A percentile compares a stretch with the other conserved stretches of the same genome.
Evolutionary conservation across 2,113 vertebrate species (phyloP).

Genomic region (Galbula dea): DNA sequence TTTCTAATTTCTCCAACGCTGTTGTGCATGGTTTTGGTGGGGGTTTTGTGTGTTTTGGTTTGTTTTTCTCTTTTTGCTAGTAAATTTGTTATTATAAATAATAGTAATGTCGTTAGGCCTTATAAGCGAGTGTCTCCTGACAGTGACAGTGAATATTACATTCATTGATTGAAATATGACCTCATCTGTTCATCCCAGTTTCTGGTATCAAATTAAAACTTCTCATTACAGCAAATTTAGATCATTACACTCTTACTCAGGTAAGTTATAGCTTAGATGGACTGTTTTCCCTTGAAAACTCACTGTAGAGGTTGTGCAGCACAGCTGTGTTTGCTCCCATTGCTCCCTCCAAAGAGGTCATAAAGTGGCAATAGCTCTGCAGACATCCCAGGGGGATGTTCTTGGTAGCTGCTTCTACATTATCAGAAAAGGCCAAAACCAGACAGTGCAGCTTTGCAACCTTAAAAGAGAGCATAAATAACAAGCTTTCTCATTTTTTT

Average conservation of each 20-base stretch:
- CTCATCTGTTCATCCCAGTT: neutral
- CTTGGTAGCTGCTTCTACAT: neutral
- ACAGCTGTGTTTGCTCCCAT: neutral
- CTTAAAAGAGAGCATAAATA: neutral
- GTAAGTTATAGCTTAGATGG: neutral
- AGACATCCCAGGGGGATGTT: neutral
- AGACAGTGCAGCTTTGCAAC: neutral
- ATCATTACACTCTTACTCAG: neutral
- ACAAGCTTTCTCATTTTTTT: neutral
- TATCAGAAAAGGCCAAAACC: neutral
- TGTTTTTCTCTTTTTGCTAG: neutral
- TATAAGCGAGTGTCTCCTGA: neutral
- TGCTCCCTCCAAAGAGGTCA: neutral
- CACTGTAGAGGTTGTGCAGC: neutral
- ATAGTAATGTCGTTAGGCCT: neutral
- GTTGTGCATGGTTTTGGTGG: neutral
- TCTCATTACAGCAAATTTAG: neutral
- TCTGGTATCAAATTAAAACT: slow-evolving; percentile 15
- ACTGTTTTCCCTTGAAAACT: neutral
- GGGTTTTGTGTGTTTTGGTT: too few relatives aligned
- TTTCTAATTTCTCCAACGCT: neutral
- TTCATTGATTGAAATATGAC: neutral
- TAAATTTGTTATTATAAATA: neutral
- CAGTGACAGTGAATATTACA: neutral
- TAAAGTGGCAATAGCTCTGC: neutral